Percentiles rank a stretch among this genome's conserved stretches.
These are phyloP conservation scores for Maniola hyperantus DNA, from an alignment of 2,888 invertebrate genomes.

Conservation along the genomic window DNA sequence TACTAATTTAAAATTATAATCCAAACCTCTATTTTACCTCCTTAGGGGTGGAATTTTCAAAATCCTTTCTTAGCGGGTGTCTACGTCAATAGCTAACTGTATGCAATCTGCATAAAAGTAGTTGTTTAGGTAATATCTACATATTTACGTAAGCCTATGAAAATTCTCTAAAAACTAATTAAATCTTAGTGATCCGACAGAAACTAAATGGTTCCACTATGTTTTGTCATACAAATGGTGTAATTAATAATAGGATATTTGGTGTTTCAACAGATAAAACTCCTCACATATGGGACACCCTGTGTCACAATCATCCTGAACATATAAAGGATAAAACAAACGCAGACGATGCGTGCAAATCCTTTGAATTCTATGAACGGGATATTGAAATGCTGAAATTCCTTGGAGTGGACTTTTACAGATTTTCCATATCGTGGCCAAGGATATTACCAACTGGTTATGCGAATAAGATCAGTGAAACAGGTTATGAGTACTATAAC, in stretches of 20 bases:
- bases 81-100: too few species aligned
- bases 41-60: too few species aligned
- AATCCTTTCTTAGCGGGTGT: too few species aligned
- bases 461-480: slow-evolving; percentile 76
- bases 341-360: slow-evolving; percentile 83
- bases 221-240: too few species aligned
- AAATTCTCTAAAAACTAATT: too few species aligned
- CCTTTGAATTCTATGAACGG: slow-evolving; percentile 83
- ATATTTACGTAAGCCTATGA: too few species aligned
- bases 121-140: too few species aligned
- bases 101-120: too few species aligned
- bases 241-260: background rate
- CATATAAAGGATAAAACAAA: slow-evolving; percentile 77
- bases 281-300: slow-evolving; percentile 84
- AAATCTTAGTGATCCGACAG: too few species aligned
- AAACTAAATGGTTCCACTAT: too few species aligned
- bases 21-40: too few species aligned
- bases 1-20: too few species aligned
- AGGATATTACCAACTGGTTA: slow-evolving; percentile 84
- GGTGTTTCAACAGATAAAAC: slow-evolving; percentile 69
- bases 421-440: slow-evolving; percentile 85
- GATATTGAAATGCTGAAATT: slow-evolving; percentile 73
- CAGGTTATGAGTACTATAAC: slow-evolving; percentile 85
- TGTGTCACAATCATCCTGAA: slow-evolving; percentile 69
- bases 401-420: slow-evolving; percentile 76